phyloP scores from a whole-genome alignment of 1,140 invertebrate genomes.

The Druon quercuslanigerum region DNA sequence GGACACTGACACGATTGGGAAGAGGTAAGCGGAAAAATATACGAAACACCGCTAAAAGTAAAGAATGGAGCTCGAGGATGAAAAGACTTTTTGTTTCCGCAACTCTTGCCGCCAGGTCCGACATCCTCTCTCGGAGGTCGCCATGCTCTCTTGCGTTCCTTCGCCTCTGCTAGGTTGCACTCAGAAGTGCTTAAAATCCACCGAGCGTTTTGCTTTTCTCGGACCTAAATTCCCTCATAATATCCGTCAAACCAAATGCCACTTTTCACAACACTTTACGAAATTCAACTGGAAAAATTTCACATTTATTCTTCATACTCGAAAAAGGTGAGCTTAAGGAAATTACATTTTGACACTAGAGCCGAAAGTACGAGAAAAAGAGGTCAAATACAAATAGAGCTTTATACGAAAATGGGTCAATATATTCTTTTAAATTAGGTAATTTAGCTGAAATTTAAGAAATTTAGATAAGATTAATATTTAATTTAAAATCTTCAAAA shows the following conservation, averaged over 20 bases:
- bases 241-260: conserved; percentile 14
- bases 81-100: conserved; percentile 28
- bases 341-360: too few species aligned
- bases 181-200: conserved; percentile 17
- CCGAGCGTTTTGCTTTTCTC: neutral
- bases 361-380: too few species aligned
- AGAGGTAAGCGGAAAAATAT: conserved; percentile 16
- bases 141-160: conserved; percentile 12
- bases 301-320: neutral
- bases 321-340: too few species aligned
- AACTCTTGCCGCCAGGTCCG: conserved; percentile 15
- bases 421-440: too few species aligned
- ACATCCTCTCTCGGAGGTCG: conserved; percentile 8
- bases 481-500: too few species aligned
- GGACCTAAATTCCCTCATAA: conserved; percentile 16
- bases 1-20: conserved; percentile 23
- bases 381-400: too few species aligned
- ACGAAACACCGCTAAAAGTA: conserved; percentile 19
- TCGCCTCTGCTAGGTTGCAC: conserved; percentile 6
- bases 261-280: neutral
- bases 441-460: too few species aligned
- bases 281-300: neutral
- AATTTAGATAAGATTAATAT: too few species aligned
- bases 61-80: conserved; percentile 19
- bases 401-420: too few species aligned